Evolutionary conservation across 2,888 invertebrate species (phyloP), one percentile per base, ranked within the genome.

Genomic region (Lasioglossum zephyrum): DNA sequence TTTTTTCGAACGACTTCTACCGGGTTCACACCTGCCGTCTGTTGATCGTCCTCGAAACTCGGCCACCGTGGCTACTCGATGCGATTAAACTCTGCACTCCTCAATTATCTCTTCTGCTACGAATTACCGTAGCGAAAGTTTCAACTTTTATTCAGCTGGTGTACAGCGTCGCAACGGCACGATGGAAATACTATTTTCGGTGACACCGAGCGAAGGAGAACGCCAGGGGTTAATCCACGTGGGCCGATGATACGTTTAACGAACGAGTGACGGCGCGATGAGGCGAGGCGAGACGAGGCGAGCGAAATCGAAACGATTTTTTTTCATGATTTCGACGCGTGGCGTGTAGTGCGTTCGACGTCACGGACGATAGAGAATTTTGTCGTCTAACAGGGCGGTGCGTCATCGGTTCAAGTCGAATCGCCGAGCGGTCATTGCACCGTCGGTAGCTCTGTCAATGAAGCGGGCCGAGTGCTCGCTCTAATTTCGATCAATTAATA

Each of bases 401-500:
- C 93, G 92, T 93, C 93, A 93, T 92, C 91, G 90, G 90, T 81
- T 79, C 87, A 85, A 87, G 89, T 91, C 92, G 92, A 94, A 94
- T 94, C 92, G 92, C 92, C 92, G 90, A 86, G 87, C 93, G 94
- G 93, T 94, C 94, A 93, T 94, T 94, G 94, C 93, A 93, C 94
- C 88, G 92, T 88, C 89, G 85, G 87, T 87, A 81, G 84, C 91
- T 92, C 93, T 91, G 92, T 92, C 93, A 93, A 93, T 93, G 92
- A 93, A 91, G 90, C 91, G 85, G 86, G 85, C 92, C 89, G 88
- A 91, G 90, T 88, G 93, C 91, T 91, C 93, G 91, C 92, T 92
- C 93, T 93, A 93, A 94, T 94, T 94, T 93, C 93, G 93, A 95
- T 94, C 93, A 94, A 94, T 94, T 94, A 95, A 94, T 93, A 91